A percentile compares a stretch with the other conserved stretches of the same genome.
Evolutionary conservation across 2,797 vertebrate species (phyloP).

Genomic region (Enteromius anoplus): DNA sequence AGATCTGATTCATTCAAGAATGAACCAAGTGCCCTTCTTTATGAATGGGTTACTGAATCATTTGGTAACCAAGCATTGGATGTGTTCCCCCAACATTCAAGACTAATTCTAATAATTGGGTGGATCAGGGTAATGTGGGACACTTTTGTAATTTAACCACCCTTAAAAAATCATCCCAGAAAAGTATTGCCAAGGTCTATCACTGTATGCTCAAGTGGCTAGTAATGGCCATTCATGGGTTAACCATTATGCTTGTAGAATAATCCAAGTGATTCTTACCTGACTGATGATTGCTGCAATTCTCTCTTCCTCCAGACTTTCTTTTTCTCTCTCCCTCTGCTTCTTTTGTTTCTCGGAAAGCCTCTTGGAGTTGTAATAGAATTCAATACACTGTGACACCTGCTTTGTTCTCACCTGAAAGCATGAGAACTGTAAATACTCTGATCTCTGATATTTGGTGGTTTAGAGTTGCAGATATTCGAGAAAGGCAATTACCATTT

Average conservation of each 20-base stretch:
- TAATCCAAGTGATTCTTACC: slow-evolving; percentile 30
- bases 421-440: slow-evolving; percentile 15
- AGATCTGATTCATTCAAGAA: too few species aligned
- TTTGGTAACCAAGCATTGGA: too few species aligned
- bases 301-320: slow-evolving; percentile 60
- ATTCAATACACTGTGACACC: slow-evolving; percentile 79
- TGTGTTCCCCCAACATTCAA: too few species aligned
- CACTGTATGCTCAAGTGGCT: too few species aligned
- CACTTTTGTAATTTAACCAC: too few species aligned
- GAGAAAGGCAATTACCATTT: slow-evolving; percentile 68
- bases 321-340: slow-evolving; percentile 65
- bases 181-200: too few species aligned
- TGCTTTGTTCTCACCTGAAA: slow-evolving; percentile 77
- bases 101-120: too few species aligned
- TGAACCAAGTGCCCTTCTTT: too few species aligned
- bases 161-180: too few species aligned
- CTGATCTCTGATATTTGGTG: background rate
- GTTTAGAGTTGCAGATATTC: background rate
- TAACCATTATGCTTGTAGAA: background rate
- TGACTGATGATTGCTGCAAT: slow-evolving; percentile 46
- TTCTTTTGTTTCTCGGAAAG: slow-evolving; percentile 73
- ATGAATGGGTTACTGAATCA: too few species aligned
- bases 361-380: slow-evolving; percentile 79
- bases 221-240: background rate
- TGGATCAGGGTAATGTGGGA: too few species aligned